Evolutionary conservation across 2,888 invertebrate species (phyloP), one percentile per base, ranked within the genome.

Genomic region (Petrolisthes manimaculis): DNA sequence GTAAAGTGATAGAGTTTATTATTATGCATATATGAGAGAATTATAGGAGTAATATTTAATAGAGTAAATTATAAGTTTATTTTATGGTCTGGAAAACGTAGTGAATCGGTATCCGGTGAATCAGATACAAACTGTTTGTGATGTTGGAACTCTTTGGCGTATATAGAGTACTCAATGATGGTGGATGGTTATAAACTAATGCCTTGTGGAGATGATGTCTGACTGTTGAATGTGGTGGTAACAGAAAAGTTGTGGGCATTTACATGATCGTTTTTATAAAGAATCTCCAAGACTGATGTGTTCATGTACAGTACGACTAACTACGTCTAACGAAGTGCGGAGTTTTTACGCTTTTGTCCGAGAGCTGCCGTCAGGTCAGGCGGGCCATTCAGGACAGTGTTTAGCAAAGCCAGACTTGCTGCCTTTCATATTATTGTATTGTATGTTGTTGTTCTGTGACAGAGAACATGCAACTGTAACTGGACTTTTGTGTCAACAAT

Each of bases 201-300:
- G 37, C 37, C 37, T 37, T 37, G 37, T 37, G 37, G 37, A 37
- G 37, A 37, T 37, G 37, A 37, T 37, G 37, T 1, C 37, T 37
- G 37, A 37, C 37, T 37, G 37, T 37, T 37, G 37, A 37, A 2
- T 37, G 37, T 37, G 37, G 37, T 37, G 37, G 2, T 37, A 37
- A 37, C 37, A 37, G 75, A 67, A 37, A 67, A 53, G 18, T 51
- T 24, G 67, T 56, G 81, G 86, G 80, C 79, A 71, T 80, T 84
- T 56, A 21, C 56, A 53, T 21, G 53, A 54, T 21, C 8, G 24
- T 81, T 80, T 85, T 21, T 80, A 71, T 81, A 71, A 77, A 83
- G 86, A 87, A 87, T 87, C 86, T 87, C 86, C 74, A 74, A 81
- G 71, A 74, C 80, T 74, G 37, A 81, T 71, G 86, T 86, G 86